Evolutionary conservation across 2,113 vertebrate genomes (phyloP).

Genomic region (Prionailurus viverrinus): DNA sequence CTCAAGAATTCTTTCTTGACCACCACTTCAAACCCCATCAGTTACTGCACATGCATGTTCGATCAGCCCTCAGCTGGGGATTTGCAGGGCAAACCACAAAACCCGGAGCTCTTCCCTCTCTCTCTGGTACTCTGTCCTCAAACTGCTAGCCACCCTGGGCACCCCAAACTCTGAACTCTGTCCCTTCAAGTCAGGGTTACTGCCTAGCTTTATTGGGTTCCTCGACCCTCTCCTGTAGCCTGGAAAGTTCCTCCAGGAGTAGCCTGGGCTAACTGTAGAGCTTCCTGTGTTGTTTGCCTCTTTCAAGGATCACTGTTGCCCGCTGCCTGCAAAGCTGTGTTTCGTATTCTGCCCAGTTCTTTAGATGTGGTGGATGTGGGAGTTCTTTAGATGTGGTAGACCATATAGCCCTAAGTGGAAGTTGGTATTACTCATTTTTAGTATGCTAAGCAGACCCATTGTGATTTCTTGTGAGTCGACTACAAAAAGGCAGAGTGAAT

Average conservation of each 20-base stretch:
- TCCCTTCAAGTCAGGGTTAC: neutral
- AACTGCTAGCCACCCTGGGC: neutral
- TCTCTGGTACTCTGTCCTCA: neutral
- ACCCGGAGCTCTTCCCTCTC: too few relatives aligned
- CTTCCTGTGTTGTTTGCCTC: neutral
- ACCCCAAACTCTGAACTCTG: neutral
- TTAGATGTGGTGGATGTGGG: neutral
- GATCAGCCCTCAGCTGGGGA: neutral
- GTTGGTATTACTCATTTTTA: fast-evolving
- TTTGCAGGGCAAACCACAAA: fast-evolving
- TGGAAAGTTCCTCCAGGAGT: fast-evolving
- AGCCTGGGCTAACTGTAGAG: fast-evolving
- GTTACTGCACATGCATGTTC: fast-evolving
- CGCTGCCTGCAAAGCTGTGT: neutral
- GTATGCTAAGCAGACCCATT: neutral
- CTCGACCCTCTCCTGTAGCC: neutral
- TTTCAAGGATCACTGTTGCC: neutral
- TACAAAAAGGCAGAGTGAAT: too few relatives aligned
- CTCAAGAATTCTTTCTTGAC: too few relatives aligned
- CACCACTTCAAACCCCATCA: too few relatives aligned
- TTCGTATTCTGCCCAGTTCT: neutral
- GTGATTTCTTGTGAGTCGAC: neutral
- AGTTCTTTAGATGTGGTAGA: neutral
- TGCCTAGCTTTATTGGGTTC: neutral
- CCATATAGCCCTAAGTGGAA: neutral